Evolutionary conservation across 1,140 invertebrate genomes (phyloP), one percentile per base, ranked within the genome.

Genomic region (Euwallacea fornicatus): DNA sequence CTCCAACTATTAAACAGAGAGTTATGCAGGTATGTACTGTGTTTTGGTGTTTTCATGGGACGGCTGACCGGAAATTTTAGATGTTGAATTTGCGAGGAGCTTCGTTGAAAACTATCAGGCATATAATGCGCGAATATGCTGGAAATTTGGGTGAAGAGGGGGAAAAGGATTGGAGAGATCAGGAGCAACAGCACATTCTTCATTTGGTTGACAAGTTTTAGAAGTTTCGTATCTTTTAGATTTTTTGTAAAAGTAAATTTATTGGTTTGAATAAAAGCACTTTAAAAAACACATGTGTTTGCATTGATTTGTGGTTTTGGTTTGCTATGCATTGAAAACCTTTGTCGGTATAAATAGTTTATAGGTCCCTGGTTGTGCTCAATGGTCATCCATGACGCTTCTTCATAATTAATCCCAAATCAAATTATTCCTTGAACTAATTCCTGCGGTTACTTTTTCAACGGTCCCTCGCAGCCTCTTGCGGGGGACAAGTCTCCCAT

Each of bases 91-190:
- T 97, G 71, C 84, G 95, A 72, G 91, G 94, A 66, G 95, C 93
- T 7, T 97, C 95, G 0, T 85, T 98, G 33, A 97, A 97, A 84
- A 95, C 94, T n/a, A 96, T 98, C 68, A 85, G 93, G 73, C 94
- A 95, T 81, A 92, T 97, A 15, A 97, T 98, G 93, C 88, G 95
- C 88, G 95, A 98, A 84, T 98, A 97, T 82, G 95, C 95, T 43
- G 95, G 95, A 21, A 98, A 97, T 84, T 85, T 98, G 69, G 96
- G 96, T 0, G 94, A 97, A 79, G 91, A 88, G 21, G 92, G 93
- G 58, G 89, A 92, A 77, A 84, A 88, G 16, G 93, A 95, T 75
- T 91, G 92, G 86, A 88, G 90, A 78, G 90, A 94, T 81, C 88
- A 91, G 77, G 95, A 97, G 77, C 93, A 97, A 78, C 91, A 96